Evolutionary conservation across 2,888 invertebrate species (phyloP), one percentile per base, ranked within the genome.

Genomic region (Stegana nigrithorax): DNA sequence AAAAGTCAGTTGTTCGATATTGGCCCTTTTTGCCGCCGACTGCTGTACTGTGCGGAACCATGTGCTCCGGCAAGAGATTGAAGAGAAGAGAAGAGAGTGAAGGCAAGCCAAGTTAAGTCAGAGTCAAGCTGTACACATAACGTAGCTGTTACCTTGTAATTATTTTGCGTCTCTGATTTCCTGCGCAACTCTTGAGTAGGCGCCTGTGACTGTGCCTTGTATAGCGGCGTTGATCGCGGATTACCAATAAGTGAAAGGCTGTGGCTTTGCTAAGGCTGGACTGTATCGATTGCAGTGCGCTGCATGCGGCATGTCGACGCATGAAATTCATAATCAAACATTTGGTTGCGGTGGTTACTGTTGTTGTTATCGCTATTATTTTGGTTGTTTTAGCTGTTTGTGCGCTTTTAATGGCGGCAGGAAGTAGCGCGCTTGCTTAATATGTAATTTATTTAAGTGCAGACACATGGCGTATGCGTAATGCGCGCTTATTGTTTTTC

Each of bases 101-200:
- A n/a, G n/a, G n/a, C n/a, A n/a, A n/a, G n/a, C n/a, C n/a, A n/a
- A n/a, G n/a, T n/a, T n/a, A n/a, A n/a, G n/a, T n/a, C n/a, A n/a
- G n/a, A n/a, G n/a, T n/a, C n/a, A n/a, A n/a, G n/a, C n/a, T n/a
- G n/a, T n/a, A n/a, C n/a, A n/a, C n/a, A n/a, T n/a, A 29, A 7
- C 6, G 29, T 29, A 29, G 29, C 62, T 66, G 66, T 70, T 78
- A 76, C 63, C 80, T 75, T 68, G 79, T 73, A 76, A 76, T 76
- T n/a, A n/a, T n/a, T n/a, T 76, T 76, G 73, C 68, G 76, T 73
- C 73, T 74, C 66, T 66, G 68, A 67, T 78, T 80, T 75, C 78
- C 75, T 78, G 76, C 69, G 60, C 59, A 44, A 44, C 47, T n/a
- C n/a, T 61, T 61, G 58, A 60, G 29, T 50, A 64, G 44, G 53